A percentile compares a stretch with the other conserved stretches of the same genome.
These are phyloP conservation scores for Hermaeophaga mercurialis DNA, from an alignment of 2,888 invertebrate species.

Conservation along the genomic window DNA sequence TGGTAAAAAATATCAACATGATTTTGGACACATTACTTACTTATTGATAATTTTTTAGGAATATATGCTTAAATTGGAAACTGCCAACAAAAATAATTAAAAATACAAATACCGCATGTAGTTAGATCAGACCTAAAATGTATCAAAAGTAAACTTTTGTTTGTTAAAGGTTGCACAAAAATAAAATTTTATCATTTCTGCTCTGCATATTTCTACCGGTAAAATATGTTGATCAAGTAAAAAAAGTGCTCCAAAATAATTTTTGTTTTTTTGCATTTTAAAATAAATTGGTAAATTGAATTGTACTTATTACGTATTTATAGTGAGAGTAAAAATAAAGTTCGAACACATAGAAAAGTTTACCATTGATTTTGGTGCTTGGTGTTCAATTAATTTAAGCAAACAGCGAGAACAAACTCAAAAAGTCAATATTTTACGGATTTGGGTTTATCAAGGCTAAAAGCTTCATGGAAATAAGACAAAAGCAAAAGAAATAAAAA, in stretches of 20 bases:
- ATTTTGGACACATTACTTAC: slow-evolving; percentile 21
- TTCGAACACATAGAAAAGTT: neutral
- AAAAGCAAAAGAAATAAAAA: slow-evolving; percentile 29
- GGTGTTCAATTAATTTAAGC: slow-evolving; percentile 11
- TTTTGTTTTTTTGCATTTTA: no score
- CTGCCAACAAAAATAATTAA: slow-evolving; percentile 31
- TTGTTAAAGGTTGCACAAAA: neutral
- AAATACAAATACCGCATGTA: slow-evolving; percentile 14
- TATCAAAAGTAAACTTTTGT: slow-evolving; percentile 22
- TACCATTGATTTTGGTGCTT: slow-evolving; percentile 22
- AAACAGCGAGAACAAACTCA: neutral
- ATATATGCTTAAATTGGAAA: slow-evolving; percentile 25
- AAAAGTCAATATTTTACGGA: neutral
- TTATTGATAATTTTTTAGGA: neutral
- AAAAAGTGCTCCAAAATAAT: no score
- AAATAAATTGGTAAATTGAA: no score
- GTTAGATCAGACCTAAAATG: neutral
- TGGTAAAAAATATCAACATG: slow-evolving; percentile 4
- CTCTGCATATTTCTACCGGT: no score
- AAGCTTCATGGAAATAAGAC: slow-evolving; percentile 28
- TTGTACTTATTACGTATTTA: no score
- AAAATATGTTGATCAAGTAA: no score
- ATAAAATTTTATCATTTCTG: no score
- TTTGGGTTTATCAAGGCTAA: neutral
- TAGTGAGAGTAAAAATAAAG: no score